A percentile compares a stretch with the other conserved stretches of the same genome.
Conservation (phyloP, 2,797 vertebrate genomes). For the Choloepus didactylus region DNA sequence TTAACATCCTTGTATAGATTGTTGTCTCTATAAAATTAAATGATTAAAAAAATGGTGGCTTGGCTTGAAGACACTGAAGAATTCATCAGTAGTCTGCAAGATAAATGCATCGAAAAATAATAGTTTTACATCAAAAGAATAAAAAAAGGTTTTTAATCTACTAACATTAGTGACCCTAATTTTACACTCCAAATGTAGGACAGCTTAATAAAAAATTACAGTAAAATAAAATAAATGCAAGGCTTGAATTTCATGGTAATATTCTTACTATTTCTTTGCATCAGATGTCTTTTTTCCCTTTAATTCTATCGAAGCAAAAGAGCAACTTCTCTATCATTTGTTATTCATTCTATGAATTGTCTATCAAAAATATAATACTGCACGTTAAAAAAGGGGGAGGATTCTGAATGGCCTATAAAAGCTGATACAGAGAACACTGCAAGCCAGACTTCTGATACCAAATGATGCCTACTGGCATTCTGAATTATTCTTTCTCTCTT, state of each 20-base stretch:
- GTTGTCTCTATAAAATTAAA: constrained; percentile 81
- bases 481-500: background rate
- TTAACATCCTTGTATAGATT: constrained; percentile 78
- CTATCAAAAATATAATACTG: constrained; percentile 56
- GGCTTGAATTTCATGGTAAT: constrained; percentile 62
- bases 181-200: constrained; percentile 82
- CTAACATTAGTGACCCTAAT: constrained; percentile 80
- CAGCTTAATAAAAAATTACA: constrained; percentile 80
- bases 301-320: constrained; percentile 65
- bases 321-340: constrained; percentile 61
- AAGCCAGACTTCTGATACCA: background rate
- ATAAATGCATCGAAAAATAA: constrained; percentile 82
- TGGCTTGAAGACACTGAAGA: constrained; percentile 76
- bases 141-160: constrained; percentile 83
- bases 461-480: background rate
- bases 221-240: constrained; percentile 67
- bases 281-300: constrained; percentile 43
- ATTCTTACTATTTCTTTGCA: constrained; percentile 29
- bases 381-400: background rate
- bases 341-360: constrained; percentile 67
- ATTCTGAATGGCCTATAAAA: background rate
- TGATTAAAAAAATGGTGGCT: constrained; percentile 48
- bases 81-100: constrained; percentile 72
- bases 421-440: background rate
- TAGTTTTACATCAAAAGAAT: constrained; percentile 80